These are phyloP conservation scores for Eupeodes luniger DNA, from an alignment of 2,888 invertebrate species.

Conservation along the genomic window DNA sequence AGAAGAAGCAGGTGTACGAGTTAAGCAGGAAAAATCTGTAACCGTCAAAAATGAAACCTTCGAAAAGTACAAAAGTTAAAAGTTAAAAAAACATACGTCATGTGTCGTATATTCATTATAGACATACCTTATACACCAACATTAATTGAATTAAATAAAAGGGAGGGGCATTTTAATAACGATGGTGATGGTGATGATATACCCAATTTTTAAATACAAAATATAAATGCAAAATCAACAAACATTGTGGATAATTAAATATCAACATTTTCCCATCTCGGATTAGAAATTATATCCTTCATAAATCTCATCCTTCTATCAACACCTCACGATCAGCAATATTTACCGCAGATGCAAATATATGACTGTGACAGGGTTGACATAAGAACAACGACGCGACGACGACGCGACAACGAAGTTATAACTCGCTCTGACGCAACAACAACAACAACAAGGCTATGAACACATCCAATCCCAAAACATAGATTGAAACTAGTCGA, in stretches of 20 bases:
- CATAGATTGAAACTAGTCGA: slow-evolving; percentile 64
- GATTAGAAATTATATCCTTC: slow-evolving; percentile 62
- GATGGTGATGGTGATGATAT: not conserved
- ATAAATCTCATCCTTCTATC: slow-evolving; percentile 71
- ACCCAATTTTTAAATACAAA: not conserved
- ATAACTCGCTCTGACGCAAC: slow-evolving; percentile 41
- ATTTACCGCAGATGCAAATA: slow-evolving; percentile 68
- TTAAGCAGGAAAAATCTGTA: slow-evolving; percentile 29
- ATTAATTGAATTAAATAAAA: slow-evolving; percentile 26
- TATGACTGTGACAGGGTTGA: slow-evolving; percentile 51
- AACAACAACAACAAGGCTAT: not conserved
- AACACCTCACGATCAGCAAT: slow-evolving; percentile 65
- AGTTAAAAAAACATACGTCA: not conserved
- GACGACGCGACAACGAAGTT: slow-evolving; percentile 30
- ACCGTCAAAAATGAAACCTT: slow-evolving; percentile 47
- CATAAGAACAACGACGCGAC: slow-evolving; percentile 47
- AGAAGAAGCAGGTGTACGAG: slow-evolving; percentile 42
- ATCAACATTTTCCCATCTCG: slow-evolving; percentile 72
- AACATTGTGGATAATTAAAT: slow-evolving; percentile 74
- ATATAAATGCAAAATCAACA: slow-evolving; percentile 64
- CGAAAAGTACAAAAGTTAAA: slow-evolving; percentile 36
- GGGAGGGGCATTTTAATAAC: not conserved
- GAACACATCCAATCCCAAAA: not conserved
- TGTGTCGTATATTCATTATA: not conserved
- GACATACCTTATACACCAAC: no score